phyloP scores from a whole-genome alignment of 1,140 invertebrate species.

The Parasteatoda tepidariorum region DNA sequence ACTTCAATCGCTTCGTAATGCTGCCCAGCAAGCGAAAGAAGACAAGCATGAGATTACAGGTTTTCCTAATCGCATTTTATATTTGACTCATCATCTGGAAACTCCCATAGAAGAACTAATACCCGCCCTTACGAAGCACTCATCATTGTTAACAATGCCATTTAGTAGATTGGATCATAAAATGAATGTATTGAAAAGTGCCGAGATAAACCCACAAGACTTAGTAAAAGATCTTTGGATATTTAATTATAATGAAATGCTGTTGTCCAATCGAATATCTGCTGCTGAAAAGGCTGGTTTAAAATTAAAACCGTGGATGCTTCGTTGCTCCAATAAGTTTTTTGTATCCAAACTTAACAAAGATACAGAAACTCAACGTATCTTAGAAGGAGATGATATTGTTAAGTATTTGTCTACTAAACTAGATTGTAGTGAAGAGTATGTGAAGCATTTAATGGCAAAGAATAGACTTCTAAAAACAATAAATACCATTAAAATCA shows the following conservation, averaged over 20 bases:
- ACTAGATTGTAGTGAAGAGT: conserved; percentile 38
- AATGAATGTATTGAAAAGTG: conserved; percentile 45
- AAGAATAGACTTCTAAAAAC: conserved; percentile 15
- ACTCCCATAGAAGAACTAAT: background rate
- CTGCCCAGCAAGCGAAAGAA: background rate
- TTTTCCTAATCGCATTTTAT: conserved; percentile 32
- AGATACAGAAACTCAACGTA: background rate
- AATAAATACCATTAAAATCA: conserved; percentile 34
- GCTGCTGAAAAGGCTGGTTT: conserved; percentile 21
- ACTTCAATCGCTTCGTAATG: background rate
- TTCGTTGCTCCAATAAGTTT: conserved; percentile 31
- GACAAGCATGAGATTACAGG: background rate
- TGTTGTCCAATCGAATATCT: background rate
- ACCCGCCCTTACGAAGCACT: conserved; percentile 12
- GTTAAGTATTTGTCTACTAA: conserved; percentile 24
- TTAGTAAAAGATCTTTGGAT: conserved; percentile 54
- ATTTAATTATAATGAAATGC: conserved; percentile 44
- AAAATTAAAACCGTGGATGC: conserved; percentile 38
- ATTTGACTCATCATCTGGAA: conserved; percentile 26
- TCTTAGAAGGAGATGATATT: conserved; percentile 14
- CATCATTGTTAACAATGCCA: conserved; percentile 28
- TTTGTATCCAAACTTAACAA: conserved; percentile 24
- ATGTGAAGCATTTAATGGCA: conserved; percentile 31
- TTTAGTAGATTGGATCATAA: conserved; percentile 20
- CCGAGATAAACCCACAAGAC: conserved; percentile 13